Conservation (phyloP, 2,113 vertebrate species). For the Formicarius rufipectus region DNA sequence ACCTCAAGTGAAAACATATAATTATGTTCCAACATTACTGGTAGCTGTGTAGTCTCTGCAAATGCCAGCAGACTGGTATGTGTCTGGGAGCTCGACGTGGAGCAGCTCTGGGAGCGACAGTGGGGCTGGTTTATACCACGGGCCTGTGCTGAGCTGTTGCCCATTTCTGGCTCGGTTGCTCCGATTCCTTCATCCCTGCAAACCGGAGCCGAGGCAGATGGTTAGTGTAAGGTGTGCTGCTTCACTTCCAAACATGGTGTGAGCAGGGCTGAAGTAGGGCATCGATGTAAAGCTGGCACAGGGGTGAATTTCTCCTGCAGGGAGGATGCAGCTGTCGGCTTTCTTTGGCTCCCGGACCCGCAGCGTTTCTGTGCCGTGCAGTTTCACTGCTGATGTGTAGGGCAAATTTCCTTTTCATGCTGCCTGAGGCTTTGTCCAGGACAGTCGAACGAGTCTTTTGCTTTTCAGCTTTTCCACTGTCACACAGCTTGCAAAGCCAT, state of each 20-base stretch:
- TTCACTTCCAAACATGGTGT: constrained; percentile 13
- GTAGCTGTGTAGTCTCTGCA: constrained; percentile 2
- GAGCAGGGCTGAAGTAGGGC: constrained; percentile 9
- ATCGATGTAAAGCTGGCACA: not conserved
- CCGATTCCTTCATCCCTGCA: not conserved
- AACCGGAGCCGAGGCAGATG: not conserved
- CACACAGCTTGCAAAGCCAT: constrained; percentile 53
- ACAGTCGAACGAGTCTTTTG: not conserved
- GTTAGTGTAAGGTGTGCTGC: constrained; percentile 34
- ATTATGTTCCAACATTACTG: constrained; percentile 16
- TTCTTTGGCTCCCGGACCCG: not conserved
- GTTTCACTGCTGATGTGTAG: constrained; percentile 2
- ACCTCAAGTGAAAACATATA: constrained; percentile 11
- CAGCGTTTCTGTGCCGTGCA: fast-evolving
- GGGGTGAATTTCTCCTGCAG: not conserved
- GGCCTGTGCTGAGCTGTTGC: not conserved
- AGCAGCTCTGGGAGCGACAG: not conserved
- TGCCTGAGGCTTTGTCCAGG: constrained; percentile 24
- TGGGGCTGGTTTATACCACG: not conserved
- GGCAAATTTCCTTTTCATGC: constrained; percentile 36
- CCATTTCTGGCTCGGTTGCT: not conserved
- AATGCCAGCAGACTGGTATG: not conserved
- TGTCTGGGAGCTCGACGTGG: not conserved
- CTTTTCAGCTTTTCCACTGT: constrained; percentile 61
- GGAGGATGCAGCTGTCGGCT: not conserved